phyloP scores from a whole-genome alignment of 2,797 vertebrate genomes.

The Lithobates pipiens region DNA sequence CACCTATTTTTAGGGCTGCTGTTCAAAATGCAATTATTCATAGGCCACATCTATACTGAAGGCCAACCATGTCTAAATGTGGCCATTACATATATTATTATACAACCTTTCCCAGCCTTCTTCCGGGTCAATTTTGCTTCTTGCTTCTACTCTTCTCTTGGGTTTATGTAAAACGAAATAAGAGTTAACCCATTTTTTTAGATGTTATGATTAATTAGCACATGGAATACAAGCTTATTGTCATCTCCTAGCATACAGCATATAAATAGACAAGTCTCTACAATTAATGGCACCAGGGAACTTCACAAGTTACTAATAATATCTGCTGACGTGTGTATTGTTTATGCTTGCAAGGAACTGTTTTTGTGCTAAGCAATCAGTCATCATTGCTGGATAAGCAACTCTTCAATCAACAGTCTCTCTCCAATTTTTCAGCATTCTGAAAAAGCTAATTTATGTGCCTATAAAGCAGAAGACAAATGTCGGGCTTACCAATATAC shows the following conservation, averaged over 20 bases:
- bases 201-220: constrained; percentile 31
- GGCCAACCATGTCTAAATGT: no score
- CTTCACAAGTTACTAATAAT: constrained; percentile 19
- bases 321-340: constrained; percentile 9
- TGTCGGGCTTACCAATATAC: no score
- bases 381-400: background rate
- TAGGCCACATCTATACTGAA: no score
- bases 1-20: no score
- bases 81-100: no score
- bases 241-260: background rate
- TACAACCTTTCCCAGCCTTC: no score
- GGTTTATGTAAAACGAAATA: background rate
- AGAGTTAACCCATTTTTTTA: background rate
- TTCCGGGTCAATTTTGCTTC: no score
- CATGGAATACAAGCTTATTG: background rate
- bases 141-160: background rate
- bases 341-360: background rate
- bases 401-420: background rate
- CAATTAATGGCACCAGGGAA: background rate
- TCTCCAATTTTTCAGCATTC: no score
- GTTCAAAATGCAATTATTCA: no score
- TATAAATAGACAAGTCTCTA: constrained; percentile 29
- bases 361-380: background rate
- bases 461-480: no score
- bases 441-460: no score